Conservation (phyloP, 2,797 vertebrate genomes). For the Loriculus beryllinus region DNA sequence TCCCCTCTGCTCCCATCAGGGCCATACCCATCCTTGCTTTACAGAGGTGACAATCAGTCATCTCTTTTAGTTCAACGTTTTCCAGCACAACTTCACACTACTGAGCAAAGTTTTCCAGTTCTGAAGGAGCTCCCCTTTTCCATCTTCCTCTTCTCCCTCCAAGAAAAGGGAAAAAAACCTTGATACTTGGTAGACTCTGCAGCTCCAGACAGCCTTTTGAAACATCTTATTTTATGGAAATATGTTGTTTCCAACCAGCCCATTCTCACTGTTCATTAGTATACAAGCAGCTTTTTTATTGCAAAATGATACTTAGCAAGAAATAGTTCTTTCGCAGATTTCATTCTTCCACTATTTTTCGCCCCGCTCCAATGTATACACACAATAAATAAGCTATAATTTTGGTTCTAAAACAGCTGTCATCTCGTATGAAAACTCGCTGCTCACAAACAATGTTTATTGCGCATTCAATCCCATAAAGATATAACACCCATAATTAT, state of each 20-base stretch:
- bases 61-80: not conserved
- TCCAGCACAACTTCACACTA: not conserved
- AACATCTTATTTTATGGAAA: slow-evolving; percentile 7
- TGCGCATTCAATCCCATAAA: slow-evolving; percentile 35
- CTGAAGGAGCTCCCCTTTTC: not conserved
- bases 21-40: not conserved
- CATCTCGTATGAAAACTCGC: slow-evolving; percentile 49
- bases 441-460: slow-evolving; percentile 54
- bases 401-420: slow-evolving; percentile 62
- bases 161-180: not conserved
- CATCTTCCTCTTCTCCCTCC: not conserved
- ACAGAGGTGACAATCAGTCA: not conserved
- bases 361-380: slow-evolving; percentile 3
- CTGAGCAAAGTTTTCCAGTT: not conserved
- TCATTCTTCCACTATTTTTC: slow-evolving; percentile 38
- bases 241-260: slow-evolving; percentile 13
- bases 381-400: slow-evolving; percentile 62
- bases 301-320: slow-evolving; percentile 54
- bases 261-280: slow-evolving; percentile 26
- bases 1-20: not conserved
- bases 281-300: slow-evolving; percentile 22
- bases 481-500: slow-evolving; percentile 36
- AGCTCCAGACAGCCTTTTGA: not conserved
- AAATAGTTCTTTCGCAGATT: slow-evolving; percentile 42
- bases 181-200: not conserved